Evolutionary conservation across 2,888 invertebrate genomes (phyloP), one percentile per base, ranked within the genome.

Genomic region (Polydrusus cervinus): DNA sequence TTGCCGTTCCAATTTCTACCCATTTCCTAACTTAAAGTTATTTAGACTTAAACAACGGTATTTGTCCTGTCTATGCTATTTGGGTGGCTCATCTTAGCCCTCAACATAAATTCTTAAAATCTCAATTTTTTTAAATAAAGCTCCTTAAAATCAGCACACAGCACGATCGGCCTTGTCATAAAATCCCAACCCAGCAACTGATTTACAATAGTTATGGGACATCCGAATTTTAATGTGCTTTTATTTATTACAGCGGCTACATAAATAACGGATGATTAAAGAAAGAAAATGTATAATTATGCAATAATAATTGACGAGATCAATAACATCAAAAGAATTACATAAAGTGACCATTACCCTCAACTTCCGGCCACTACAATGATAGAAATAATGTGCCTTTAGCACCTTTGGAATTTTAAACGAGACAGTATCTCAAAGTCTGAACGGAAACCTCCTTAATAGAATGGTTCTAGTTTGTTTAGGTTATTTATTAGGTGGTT

Each of bases 341-440:
- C 55, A 53, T 67, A 53, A 67, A 51, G 16, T 43, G 43, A 67
- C 16, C 55, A 55, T 67, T 20, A 55, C 67, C 67, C 43, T 25
- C 43, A 55, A 67, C 67, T 55, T 67, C 67, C 67, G 53, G 67
- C 20, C 1, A 53, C 43, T 11, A 51, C 13, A 20, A 51, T 51
- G 6, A 51, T 18, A 18, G 10, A 61, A 40, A 13, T 43, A 61
- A 18, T 20, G 40, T n/a, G 43, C 5, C 61, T 40, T 61, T 34
- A 34, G 34, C 43, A 61, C 61, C 61, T 16, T 9, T 40, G 18
- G 61, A 61, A 61, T 43, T 18, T 40, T 43, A 61, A 61, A 18
- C 18, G 14, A 6, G 9, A 13, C 51, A 18, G 18, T 25, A 1
- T 25, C 40, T 40, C 11, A 11, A 40, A 6, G 43, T 40, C 60